A percentile compares a stretch with the other conserved stretches of the same genome.
Evolutionary conservation across 2,888 invertebrate species (phyloP).

Genomic region (Parnassius mnemosyne): DNA sequence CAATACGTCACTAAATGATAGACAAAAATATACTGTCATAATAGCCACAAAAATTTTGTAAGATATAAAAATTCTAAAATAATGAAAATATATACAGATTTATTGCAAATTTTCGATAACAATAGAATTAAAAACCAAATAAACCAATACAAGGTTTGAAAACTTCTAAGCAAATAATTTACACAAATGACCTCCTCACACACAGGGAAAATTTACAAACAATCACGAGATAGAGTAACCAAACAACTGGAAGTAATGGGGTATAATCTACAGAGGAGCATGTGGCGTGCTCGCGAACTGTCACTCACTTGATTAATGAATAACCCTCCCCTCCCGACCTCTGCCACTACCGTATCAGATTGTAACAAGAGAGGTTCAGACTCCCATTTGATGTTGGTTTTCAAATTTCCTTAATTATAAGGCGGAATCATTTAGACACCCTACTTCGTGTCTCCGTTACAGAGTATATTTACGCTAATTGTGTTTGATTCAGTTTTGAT

Average conservation of each 20-base stretch:
- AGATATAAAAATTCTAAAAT: no score
- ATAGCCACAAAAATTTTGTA: no score
- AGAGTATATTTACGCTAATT: conserved; percentile 29
- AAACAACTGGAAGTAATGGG: conserved; percentile 50
- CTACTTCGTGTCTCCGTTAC: conserved; percentile 32
- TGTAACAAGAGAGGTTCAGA: conserved; percentile 40
- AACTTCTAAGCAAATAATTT: not conserved
- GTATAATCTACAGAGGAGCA: conserved; percentile 55
- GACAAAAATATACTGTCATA: no score
- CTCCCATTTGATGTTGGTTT: conserved; percentile 53
- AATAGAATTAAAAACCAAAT: no score
- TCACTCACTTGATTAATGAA: conserved; percentile 69
- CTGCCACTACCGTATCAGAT: conserved; percentile 39
- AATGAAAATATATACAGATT: no score
- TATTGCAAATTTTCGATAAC: no score
- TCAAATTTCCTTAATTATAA: conserved; percentile 76
- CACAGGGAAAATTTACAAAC: conserved; percentile 24
- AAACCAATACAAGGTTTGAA: no score
- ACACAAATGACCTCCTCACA: conserved; percentile 3
- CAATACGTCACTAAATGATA: no score
- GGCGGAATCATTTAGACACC: conserved; percentile 58
- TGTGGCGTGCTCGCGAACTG: conserved; percentile 59
- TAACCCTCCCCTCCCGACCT: conserved; percentile 39
- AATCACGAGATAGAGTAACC: conserved; percentile 42
- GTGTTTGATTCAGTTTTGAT: conserved; percentile 19